Percentiles rank a stretch among this genome's conserved stretches.
Conservation (phyloP, 2,888 invertebrate species). For the Spodoptera littoralis region DNA sequence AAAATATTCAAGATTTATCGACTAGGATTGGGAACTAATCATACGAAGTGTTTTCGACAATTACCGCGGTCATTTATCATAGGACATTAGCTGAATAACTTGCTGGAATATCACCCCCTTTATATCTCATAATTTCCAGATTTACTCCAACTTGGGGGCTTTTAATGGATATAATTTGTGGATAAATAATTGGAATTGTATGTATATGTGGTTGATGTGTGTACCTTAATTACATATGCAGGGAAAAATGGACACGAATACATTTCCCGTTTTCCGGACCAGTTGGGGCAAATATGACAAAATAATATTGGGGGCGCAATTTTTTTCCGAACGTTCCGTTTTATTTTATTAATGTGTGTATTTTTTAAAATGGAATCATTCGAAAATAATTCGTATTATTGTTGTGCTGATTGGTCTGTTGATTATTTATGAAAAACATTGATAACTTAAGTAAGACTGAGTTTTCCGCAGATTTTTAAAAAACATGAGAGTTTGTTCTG, state of each 20-base stretch:
- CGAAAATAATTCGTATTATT: too few relatives aligned
- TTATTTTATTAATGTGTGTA: too few relatives aligned
- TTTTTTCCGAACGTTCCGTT: too few relatives aligned
- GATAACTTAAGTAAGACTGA: too few relatives aligned
- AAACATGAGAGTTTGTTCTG: too few relatives aligned
- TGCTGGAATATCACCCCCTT: slow-evolving; percentile 28
- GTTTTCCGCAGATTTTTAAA: too few relatives aligned
- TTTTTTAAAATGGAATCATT: too few relatives aligned
- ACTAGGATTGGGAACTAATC: slow-evolving; percentile 31
- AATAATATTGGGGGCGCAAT: too few relatives aligned
- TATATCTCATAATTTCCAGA: slow-evolving; percentile 27
- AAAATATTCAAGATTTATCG: slow-evolving; percentile 36
- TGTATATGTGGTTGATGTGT: background rate
- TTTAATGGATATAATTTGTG: slow-evolving; percentile 32
- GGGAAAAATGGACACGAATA: background rate
- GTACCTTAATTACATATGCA: slow-evolving; percentile 4
- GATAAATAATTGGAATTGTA: slow-evolving; percentile 30
- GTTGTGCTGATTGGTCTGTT: too few relatives aligned
- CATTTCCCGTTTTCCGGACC: background rate
- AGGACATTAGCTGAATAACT: slow-evolving; percentile 47
- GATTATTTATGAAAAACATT: too few relatives aligned
- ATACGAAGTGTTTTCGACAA: slow-evolving; percentile 41
- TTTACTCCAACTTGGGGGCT: slow-evolving; percentile 18
- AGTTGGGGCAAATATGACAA: too few relatives aligned
- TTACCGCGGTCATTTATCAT: slow-evolving; percentile 50